Evolutionary conservation across 2,797 vertebrate species (phyloP).

Genomic region (Serranus cabrilla): DNA sequence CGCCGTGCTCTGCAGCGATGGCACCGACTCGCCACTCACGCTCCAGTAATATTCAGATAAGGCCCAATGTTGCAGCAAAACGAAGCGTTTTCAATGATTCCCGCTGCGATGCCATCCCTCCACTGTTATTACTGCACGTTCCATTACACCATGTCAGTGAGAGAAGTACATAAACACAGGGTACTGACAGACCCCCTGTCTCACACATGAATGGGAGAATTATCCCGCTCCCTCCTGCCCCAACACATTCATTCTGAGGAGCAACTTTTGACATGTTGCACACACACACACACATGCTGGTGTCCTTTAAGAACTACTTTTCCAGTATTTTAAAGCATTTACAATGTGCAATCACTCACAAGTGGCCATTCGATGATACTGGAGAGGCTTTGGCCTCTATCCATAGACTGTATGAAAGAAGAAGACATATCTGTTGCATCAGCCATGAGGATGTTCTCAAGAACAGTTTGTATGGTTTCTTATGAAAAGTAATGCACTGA

Average conservation of each 20-base stretch:
- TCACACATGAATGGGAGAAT: conserved; percentile 67
- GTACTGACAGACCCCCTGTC: conserved; percentile 72
- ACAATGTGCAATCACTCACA: neutral
- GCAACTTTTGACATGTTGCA: conserved; percentile 39
- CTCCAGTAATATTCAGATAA: conserved; percentile 74
- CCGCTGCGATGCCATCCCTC: conserved; percentile 74
- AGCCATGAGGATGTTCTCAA: too few relatives aligned
- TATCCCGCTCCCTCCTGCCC: conserved; percentile 52
- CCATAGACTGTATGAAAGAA: neutral
- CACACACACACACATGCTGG: neutral
- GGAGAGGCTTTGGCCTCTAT: neutral
- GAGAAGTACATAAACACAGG: conserved; percentile 81
- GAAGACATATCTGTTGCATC: too few relatives aligned
- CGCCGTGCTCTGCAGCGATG: neutral
- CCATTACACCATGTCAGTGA: conserved; percentile 77
- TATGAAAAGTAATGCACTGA: too few relatives aligned
- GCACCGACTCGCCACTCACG: conserved; percentile 45
- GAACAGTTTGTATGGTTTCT: too few relatives aligned
- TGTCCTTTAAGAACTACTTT: conserved; percentile 26
- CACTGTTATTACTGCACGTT: conserved; percentile 82
- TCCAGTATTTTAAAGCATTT: conserved; percentile 18
- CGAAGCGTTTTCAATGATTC: conserved; percentile 72
- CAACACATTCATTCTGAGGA: conserved; percentile 47
- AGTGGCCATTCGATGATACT: neutral
- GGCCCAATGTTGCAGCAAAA: conserved; percentile 61